Evolutionary conservation across 2,888 invertebrate genomes (phyloP).

Genomic region (Hypomecis atomaria): DNA sequence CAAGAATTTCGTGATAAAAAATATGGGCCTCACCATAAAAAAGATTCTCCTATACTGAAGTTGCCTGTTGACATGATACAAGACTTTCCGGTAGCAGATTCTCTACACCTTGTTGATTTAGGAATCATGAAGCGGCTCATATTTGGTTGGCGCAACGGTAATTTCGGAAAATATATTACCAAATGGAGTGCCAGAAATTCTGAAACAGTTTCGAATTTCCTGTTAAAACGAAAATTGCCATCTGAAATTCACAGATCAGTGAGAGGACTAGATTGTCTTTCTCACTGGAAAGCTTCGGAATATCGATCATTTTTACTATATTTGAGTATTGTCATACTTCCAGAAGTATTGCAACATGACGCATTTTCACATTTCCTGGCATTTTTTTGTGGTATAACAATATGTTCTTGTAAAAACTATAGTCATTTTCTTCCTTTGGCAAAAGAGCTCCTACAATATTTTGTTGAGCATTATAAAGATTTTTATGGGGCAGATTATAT

Average conservation of each 20-base stretch:
- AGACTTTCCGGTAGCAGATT: conserved; percentile 44
- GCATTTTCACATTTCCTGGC: conserved; percentile 8
- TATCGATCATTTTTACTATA: conserved; percentile 19
- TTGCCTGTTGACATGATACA: conserved; percentile 44
- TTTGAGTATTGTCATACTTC: conserved; percentile 19
- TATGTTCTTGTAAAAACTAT: conserved; percentile 15
- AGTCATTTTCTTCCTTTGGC: conserved; percentile 9
- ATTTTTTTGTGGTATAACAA: conserved; percentile 19
- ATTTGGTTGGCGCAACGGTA: conserved; percentile 21
- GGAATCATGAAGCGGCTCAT: conserved; percentile 42
- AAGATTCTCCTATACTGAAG: conserved; percentile 1
- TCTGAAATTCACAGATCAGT: conserved; percentile 22
- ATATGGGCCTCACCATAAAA: conserved; percentile 8
- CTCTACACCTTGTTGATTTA: conserved; percentile 44
- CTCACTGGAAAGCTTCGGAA: conserved; percentile 24
- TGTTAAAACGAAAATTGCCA: conserved; percentile 9
- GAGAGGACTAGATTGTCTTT: conserved; percentile 7
- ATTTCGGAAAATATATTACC: conserved; percentile 16
- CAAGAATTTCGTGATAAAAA: conserved; percentile 7
- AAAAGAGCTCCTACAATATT: conserved; percentile 13
- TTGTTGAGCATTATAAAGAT: conserved; percentile 20
- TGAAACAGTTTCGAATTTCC: conserved; percentile 6
- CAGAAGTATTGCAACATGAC: not conserved
- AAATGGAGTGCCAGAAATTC: conserved; percentile 18
- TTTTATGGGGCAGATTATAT: conserved; percentile 21